These are phyloP conservation scores for Pinna nobilis DNA, from an alignment of 1,140 invertebrate species.

Conservation along the genomic window DNA sequence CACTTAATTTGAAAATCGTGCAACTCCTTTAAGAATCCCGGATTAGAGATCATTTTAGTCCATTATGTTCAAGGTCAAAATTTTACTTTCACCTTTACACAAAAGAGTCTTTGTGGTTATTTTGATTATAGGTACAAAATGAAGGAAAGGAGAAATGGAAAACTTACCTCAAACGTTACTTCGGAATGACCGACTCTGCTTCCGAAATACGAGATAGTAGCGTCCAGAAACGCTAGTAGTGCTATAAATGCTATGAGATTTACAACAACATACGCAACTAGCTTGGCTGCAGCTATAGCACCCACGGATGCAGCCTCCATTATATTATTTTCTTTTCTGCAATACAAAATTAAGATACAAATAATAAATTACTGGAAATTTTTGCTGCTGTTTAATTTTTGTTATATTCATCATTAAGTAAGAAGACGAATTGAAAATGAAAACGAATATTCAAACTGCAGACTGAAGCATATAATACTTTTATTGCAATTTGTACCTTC, in stretches of 20 bases:
- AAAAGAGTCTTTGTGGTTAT: no score
- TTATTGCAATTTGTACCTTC: no score
- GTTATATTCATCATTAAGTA: no score
- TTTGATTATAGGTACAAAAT: no score
- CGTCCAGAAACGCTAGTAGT: slow-evolving; percentile 89
- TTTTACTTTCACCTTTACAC: no score
- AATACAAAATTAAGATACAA: slow-evolving; percentile 3
- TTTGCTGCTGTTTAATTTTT: neutral
- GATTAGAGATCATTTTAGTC: no score
- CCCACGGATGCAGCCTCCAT: slow-evolving; percentile 93
- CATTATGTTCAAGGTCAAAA: no score
- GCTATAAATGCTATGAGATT: slow-evolving; percentile 95
- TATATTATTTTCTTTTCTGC: slow-evolving; percentile 85
- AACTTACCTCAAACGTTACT: slow-evolving; percentile 67
- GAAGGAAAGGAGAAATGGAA: neutral
- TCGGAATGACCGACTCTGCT: slow-evolving; percentile 80
- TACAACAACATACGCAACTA: slow-evolving; percentile 91
- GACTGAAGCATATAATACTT: no score
- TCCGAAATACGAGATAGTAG: slow-evolving; percentile 86
- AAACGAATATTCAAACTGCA: no score
- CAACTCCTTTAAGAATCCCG: no score
- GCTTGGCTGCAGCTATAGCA: slow-evolving; percentile 84
- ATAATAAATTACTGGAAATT: neutral
- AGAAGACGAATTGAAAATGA: neutral
- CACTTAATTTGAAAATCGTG: no score